Conservation (phyloP, 2,113 vertebrate species). For the Oreotrochilus melanogaster region DNA sequence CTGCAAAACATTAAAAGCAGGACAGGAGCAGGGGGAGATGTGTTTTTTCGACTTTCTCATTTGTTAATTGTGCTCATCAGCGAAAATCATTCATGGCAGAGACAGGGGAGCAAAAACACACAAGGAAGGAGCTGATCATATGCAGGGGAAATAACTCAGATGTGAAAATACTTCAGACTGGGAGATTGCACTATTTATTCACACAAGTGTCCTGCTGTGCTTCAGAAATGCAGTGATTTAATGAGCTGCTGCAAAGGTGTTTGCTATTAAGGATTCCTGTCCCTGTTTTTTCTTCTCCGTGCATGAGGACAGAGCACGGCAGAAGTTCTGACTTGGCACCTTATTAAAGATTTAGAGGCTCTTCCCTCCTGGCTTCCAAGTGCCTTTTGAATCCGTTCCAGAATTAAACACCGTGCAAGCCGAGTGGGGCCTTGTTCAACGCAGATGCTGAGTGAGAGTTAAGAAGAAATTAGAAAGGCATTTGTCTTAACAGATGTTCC, state of each 20-base stretch:
- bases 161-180: conserved; percentile 77
- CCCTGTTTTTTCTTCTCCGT: conserved; percentile 36
- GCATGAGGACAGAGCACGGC: conserved; percentile 7
- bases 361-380: not conserved
- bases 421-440: conserved; percentile 54
- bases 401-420: conserved; percentile 62
- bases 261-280: conserved; percentile 70
- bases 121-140: conserved; percentile 61
- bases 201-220: conserved; percentile 79
- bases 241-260: conserved; percentile 81
- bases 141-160: conserved; percentile 76
- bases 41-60: conserved; percentile 51
- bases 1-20: not conserved
- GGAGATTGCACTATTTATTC: conserved; percentile 82
- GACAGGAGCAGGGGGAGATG: not conserved
- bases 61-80: conserved; percentile 80
- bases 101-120: not conserved
- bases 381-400: conserved; percentile 73
- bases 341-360: conserved; percentile 63
- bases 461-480: conserved; percentile 65
- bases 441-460: conserved; percentile 68
- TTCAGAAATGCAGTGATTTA: conserved; percentile 78
- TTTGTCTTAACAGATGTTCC: conserved; percentile 77
- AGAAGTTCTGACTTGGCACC: conserved; percentile 40
- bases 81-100: conserved; percentile 63